Base-by-base conservation (phyloP, 64 coral and sea anemone genomes). In the Platygyra sinensis region DNA sequence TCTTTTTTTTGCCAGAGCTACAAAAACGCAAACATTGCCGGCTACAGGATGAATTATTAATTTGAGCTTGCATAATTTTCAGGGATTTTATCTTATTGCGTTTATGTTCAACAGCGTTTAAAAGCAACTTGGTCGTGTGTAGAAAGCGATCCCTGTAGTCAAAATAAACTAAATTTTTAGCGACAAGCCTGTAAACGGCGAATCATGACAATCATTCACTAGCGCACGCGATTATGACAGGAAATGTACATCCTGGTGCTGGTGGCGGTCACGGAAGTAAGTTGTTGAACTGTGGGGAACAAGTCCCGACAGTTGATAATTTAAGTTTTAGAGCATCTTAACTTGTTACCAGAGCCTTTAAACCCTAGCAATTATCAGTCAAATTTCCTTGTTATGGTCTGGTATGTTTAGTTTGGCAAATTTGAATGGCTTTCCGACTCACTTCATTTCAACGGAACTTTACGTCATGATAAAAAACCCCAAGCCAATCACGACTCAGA, bases 401-500 rank as follows among this genome's bases (percentile, higher is more conserved):
- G 22, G n/a, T 22, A 65, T 65, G 24, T 69, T 69, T 69, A n/a
- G 65, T 25, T 69, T 25, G 25, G 9, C n/a, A 25, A 25, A 11
- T 11, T 69, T 69, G 2, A 69, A 27, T 69, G 22, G 65, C 22
- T 69, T 20, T 69, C 22, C 22, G 8, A 69, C 65, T 27, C 65
- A 22, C 25, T 69, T 27, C 24, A 69, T 69, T 69, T 69, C 65
- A 69, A 69, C 65, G 65, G 65, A 85, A 72, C 62, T 72, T 50
- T 59, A 88, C 86, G 86, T 88, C 86, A 88, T 88, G 15, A 52
- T 74, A 39, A 57, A 61, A 77, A 22, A 50, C 71, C 12, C 54
- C 29, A 46, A 94, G 16, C 95, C 91, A 96, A 96, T 96, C 95
- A 96, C 29, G 80, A 6, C 8, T 8, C 55, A 77, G 51, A 63